Base-by-base conservation (phyloP, 2,113 vertebrate species). In the Maccullochella peelii region DNA sequence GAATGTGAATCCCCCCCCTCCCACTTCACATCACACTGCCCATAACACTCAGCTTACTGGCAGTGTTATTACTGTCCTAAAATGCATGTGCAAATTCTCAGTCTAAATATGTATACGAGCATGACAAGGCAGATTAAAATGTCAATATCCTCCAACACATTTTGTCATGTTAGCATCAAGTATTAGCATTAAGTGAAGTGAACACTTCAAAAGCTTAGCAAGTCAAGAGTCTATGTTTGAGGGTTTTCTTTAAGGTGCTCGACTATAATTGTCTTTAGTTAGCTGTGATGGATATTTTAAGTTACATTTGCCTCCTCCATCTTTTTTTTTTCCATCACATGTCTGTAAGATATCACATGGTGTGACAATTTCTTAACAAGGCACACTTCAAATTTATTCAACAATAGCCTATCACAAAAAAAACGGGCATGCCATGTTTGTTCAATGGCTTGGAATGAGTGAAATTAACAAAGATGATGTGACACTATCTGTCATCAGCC, bases 381-480 rank as follows among this genome's bases (percentile, higher is more conserved):
- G 63, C 85, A 61, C 73, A 61, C 86, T 91, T 93, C 90, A 93
- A 16, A 89, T 84, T 86, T 89, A 83, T 84, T 91, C 81, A 82
- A 86, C 88, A 84, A 88, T 63, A 72, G 52, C 42, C 69, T 18
- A 80, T 89, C 86, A 88, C 88, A 33, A 10, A 23, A 33, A 75
- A 77, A 88, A 81, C 18, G 63, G 71, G 77, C 83, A 55, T 8
- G 78, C 89, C 89, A 68, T 81, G 82, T 89, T 89, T 92, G 94
- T 90, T 95, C 92, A 93, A 74, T 68, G 76, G 82, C 80, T 87
- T 67, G 27, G 85, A 94, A 94, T 86, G 91, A 93, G 90, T 84
- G 92, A 95, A 95, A 95, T 95, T 95, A 95, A 92, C 94, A 93
- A 93, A 95, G 95, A 92, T 89, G 89, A 93, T 86, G 87, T 91